These are phyloP conservation scores for Dromaius novaehollandiae DNA, from an alignment of 2,113 vertebrate species.

Conservation along the genomic window DNA sequence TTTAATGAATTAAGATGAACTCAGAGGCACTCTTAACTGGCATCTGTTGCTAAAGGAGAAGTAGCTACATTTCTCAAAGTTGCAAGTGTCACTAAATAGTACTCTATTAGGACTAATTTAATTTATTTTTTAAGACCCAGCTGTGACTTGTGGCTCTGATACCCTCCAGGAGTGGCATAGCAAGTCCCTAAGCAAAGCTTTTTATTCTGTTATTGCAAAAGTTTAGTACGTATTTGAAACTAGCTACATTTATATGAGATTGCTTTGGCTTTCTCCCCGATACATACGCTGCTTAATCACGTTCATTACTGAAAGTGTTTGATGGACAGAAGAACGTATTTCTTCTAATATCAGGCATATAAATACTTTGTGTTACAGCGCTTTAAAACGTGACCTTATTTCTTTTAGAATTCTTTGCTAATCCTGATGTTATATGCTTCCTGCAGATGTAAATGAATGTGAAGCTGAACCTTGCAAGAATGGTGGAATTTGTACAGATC, in stretches of 20 bases:
- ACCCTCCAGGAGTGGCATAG: not conserved
- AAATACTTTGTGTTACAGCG: not conserved
- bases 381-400: not conserved
- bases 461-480: conserved; percentile 95
- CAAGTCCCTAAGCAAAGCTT: not conserved
- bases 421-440: not conserved
- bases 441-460: conserved; percentile 94
- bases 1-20: conserved; percentile 75
- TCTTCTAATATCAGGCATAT: not conserved
- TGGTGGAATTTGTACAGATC: conserved; percentile 94
- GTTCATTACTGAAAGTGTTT: not conserved
- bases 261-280: not conserved
- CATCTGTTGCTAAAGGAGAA: conserved; percentile 49
- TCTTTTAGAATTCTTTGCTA: not conserved
- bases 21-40: conserved; percentile 52
- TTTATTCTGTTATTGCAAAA: not conserved
- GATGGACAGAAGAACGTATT: not conserved
- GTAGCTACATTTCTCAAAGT: conserved; percentile 30
- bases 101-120: not conserved
- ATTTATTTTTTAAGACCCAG: not conserved
- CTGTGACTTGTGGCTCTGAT: not conserved
- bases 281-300: not conserved
- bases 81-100: not conserved
- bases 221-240: not conserved
- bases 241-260: not conserved